Base-by-base conservation (phyloP, 2,888 invertebrate species). In the Apamea crenata region DNA sequence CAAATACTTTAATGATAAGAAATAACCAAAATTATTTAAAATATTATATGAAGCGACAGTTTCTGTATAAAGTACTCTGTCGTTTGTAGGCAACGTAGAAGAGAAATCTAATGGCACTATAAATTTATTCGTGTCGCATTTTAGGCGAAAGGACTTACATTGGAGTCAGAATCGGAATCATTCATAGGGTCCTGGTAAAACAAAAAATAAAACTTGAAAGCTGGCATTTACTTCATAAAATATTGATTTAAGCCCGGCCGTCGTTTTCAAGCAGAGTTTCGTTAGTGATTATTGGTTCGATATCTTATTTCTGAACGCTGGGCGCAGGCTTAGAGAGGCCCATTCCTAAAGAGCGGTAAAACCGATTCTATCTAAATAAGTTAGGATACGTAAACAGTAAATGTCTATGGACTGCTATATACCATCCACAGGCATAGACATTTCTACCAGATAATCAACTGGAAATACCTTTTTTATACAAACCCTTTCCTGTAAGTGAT, bases 341-440 rank as follows among this genome's bases (percentile, higher is more conserved):
- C 25, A 29, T 65, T 63, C 18, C 25, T 32, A 40, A 21, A 29
- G 25, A 32, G 14, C 18, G 14, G 50, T 36, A n/a, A 56, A 47
- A 77, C 56, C n/a, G 53, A 75, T 71, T 71, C 25, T 71, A n/a
- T 44, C n/a, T 61, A 29, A 50, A 47, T 74, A 50, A 74, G n/a
- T 63, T n/a, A 36, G 36, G n/a, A 36, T 56, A 12, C 56, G 6
- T 36, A 36, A 56, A 61, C 47, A 36, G 32, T 29, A 36, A 74
- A 77, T 40, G 21, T 32, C n/a, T 53, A 21, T 78, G 16, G 61
- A 50, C 50, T 61, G 50, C n/a, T 68, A 59, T 78, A 21, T 40
- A n/a, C 6, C 3, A 36, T 29, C 40, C 61, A 40, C 14, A 61
- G 36, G 14, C 21, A 56, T 53, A 40, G 1, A 53, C 10, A 53